A percentile compares a stretch with the other conserved stretches of the same genome.
These are phyloP conservation scores for Trichomycterus rosablanca DNA, from an alignment of 2,113 vertebrate species.

Conservation along the genomic window DNA sequence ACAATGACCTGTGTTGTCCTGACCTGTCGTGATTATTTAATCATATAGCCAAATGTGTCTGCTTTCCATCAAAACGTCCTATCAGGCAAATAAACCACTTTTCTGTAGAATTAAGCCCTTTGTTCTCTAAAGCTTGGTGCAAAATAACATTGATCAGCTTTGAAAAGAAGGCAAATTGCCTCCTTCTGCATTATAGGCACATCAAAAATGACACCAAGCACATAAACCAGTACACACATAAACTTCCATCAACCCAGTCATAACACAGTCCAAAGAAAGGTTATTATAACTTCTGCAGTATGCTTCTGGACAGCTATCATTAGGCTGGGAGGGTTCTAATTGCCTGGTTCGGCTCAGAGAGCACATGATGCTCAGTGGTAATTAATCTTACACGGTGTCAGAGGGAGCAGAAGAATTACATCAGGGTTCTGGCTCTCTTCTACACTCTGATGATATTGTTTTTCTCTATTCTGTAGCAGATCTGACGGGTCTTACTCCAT, in stretches of 20 bases:
- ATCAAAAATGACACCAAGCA: background rate
- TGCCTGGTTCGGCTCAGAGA: slow-evolving; percentile 37
- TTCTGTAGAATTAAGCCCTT: slow-evolving; percentile 19
- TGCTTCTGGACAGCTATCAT: slow-evolving; percentile 39
- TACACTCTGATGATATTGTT: slow-evolving; percentile 10
- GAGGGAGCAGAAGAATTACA: slow-evolving; percentile 33
- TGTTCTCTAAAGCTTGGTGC: slow-evolving; percentile 19
- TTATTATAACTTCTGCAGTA: slow-evolving; percentile 34
- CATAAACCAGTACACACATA: background rate
- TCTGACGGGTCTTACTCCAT: slow-evolving; percentile 5
- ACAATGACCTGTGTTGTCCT: slow-evolving; percentile 23
- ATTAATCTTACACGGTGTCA: slow-evolving; percentile 43
- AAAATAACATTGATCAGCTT: slow-evolving; percentile 29
- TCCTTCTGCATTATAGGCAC: slow-evolving; percentile 5
- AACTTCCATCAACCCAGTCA: slow-evolving; percentile 3
- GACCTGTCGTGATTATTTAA: slow-evolving; percentile 16
- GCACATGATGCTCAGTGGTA: slow-evolving; percentile 35
- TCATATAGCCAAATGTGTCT: slow-evolving; percentile 12
- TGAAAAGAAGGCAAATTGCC: slow-evolving; percentile 24
- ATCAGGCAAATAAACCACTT: slow-evolving; percentile 27
- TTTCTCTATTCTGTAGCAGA: slow-evolving; percentile 1
- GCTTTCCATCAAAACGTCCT: slow-evolving; percentile 9
- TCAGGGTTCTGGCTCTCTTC: slow-evolving; percentile 11
- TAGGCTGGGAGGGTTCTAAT: slow-evolving; percentile 39
- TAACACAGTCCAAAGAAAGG: slow-evolving; percentile 21